Conservation (phyloP, 2,888 invertebrate species). For the Allophyes oxyacanthae region DNA sequence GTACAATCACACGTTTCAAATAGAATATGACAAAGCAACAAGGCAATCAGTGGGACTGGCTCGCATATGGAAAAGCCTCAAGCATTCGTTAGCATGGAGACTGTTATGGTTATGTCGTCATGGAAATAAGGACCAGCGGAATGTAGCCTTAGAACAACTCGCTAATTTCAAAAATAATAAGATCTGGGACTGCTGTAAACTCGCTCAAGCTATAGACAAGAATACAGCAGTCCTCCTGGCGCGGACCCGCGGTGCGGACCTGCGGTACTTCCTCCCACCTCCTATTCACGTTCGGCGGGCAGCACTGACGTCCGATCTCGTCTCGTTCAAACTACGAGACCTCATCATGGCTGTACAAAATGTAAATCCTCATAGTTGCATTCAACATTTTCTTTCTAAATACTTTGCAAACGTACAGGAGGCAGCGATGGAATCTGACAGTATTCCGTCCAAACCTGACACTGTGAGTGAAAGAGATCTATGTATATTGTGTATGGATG, state of each 20-base stretch:
- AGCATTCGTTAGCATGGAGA: conserved; percentile 91
- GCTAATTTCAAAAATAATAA: conserved; percentile 91
- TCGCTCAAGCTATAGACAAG: conserved; percentile 94
- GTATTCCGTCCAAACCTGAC: conserved; percentile 79
- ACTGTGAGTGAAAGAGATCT: conserved; percentile 79
- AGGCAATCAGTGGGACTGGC: conserved; percentile 72
- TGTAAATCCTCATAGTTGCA: conserved; percentile 78
- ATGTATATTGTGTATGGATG: conserved; percentile 80
- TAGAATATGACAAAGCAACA: conserved; percentile 69
- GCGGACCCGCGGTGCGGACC: conserved; percentile 91
- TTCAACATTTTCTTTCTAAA: conserved; percentile 78
- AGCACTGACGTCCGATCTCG: conserved; percentile 74
- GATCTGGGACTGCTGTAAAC: conserved; percentile 91
- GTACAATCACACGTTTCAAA: conserved; percentile 68
- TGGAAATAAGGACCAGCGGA: conserved; percentile 90
- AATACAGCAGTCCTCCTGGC: conserved; percentile 94
- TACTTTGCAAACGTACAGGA: conserved; percentile 82
- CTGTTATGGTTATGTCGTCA: conserved; percentile 91
- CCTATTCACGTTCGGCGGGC: conserved; percentile 86
- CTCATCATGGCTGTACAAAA: conserved; percentile 69
- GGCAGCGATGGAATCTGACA: conserved; percentile 78
- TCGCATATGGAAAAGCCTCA: conserved; percentile 90
- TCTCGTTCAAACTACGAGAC: conserved; percentile 79
- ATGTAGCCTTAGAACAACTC: conserved; percentile 91
- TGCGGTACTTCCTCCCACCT: conserved; percentile 93